Evolutionary conservation across 2,888 invertebrate genomes (phyloP).

Genomic region (Crossocerus cetratus): DNA sequence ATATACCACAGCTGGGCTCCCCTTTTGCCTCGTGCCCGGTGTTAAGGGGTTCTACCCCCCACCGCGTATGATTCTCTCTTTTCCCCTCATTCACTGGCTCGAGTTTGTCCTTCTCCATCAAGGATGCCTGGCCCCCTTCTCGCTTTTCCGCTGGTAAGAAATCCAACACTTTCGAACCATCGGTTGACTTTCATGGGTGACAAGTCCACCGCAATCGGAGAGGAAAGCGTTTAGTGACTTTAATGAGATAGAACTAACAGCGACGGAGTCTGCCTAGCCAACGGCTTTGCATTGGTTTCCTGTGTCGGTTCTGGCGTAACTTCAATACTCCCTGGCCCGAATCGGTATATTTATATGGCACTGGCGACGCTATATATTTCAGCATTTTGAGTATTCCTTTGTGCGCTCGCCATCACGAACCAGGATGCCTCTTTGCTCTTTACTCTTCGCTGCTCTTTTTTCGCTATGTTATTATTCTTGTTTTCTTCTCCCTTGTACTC

Average conservation of each 20-base stretch:
- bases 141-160: slow-evolving; percentile 30
- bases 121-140: slow-evolving; percentile 38
- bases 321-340: not conserved
- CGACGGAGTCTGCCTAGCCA: slow-evolving; percentile 19
- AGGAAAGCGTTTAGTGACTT: slow-evolving; percentile 36
- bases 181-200: slow-evolving; percentile 41
- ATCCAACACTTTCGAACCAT: slow-evolving; percentile 15
- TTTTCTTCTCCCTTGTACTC: slow-evolving; percentile 8
- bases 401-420: slow-evolving; percentile 24
- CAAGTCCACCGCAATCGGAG: slow-evolving; percentile 43
- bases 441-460: slow-evolving; percentile 27
- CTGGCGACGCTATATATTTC: slow-evolving; percentile 28
- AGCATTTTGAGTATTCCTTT: slow-evolving; percentile 47
- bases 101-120: slow-evolving; percentile 29
- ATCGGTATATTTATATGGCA: slow-evolving; percentile 3
- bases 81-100: slow-evolving; percentile 43
- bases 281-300: not conserved
- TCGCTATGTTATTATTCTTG: slow-evolving; percentile 26
- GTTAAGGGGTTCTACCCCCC: slow-evolving; percentile 70
- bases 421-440: slow-evolving; percentile 29
- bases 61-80: slow-evolving; percentile 45
- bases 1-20: slow-evolving; percentile 61
- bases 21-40: slow-evolving; percentile 70
- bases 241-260: slow-evolving; percentile 12
- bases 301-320: not conserved